phyloP scores from a whole-genome alignment of 2,113 vertebrate genomes.

The Rana temporaria region DNA sequence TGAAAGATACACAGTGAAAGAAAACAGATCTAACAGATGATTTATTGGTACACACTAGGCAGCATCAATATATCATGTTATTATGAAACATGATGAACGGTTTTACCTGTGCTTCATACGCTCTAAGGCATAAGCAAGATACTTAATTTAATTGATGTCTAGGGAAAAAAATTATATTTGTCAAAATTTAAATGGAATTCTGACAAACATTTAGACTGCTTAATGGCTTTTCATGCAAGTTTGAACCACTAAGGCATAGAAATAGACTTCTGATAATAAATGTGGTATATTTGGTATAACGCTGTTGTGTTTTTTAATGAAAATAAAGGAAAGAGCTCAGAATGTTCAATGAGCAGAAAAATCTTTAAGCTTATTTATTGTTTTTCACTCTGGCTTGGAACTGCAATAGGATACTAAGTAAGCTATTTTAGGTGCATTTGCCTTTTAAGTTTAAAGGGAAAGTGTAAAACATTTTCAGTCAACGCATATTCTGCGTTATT shows the following conservation, averaged over 20 bases:
- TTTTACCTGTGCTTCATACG: slow-evolving; percentile 29
- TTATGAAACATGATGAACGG: slow-evolving; percentile 32
- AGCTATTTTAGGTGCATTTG: no score
- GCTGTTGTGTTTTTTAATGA: slow-evolving; percentile 22
- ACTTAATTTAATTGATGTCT: slow-evolving; percentile 26
- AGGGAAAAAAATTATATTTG: slow-evolving; percentile 6
- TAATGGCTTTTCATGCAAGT: slow-evolving; percentile 12
- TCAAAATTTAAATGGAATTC: slow-evolving; percentile 28
- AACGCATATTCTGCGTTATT: no score
- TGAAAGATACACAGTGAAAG: neutral
- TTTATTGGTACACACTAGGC: slow-evolving; percentile 16
- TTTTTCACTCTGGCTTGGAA: no score
- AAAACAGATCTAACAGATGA: slow-evolving; percentile 6
- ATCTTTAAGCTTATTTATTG: no score
- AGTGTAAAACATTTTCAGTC: no score
- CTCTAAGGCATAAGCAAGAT: slow-evolving; percentile 20
- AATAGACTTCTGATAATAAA: slow-evolving; percentile 3
- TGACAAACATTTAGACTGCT: slow-evolving; percentile 38
- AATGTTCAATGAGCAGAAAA: neutral
- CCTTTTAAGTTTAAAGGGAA: no score
- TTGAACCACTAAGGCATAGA: slow-evolving; percentile 7
- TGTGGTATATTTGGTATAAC: slow-evolving; percentile 7
- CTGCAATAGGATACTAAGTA: no score
- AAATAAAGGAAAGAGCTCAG: neutral
- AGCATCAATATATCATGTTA: slow-evolving; percentile 20